Conservation (phyloP, 2,888 invertebrate species). For the Leptopterna dolabrata region DNA sequence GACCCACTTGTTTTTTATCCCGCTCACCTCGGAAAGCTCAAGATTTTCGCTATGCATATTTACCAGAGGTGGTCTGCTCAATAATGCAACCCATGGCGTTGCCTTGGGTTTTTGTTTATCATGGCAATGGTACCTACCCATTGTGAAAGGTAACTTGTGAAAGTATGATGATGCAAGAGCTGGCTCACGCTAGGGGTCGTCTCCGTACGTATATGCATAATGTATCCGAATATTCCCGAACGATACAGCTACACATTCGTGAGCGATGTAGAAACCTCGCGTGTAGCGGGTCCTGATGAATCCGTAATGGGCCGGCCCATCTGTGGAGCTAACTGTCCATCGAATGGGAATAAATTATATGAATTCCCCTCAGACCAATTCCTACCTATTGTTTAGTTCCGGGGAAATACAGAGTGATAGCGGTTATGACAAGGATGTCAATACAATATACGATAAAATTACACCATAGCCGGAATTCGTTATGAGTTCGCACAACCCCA, state of each 20-base stretch:
- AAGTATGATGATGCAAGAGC: background rate
- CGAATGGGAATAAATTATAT: background rate
- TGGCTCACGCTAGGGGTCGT: background rate
- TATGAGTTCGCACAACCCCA: background rate
- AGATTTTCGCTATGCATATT: conserved; percentile 24
- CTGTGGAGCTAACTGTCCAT: background rate
- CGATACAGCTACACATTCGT: background rate
- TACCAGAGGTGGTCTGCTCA: background rate
- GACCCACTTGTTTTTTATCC: background rate
- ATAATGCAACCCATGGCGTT: background rate
- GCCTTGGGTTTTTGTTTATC: background rate
- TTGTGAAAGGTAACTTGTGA: background rate
- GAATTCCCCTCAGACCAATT: background rate
- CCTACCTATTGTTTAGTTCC: background rate
- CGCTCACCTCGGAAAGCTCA: background rate
- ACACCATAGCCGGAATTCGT: background rate
- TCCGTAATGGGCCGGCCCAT: background rate
- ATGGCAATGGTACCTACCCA: background rate
- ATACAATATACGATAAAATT: background rate
- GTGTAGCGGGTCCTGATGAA: background rate
- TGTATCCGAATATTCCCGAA: background rate
- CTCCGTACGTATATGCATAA: background rate
- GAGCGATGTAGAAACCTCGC: background rate
- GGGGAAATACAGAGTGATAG: background rate
- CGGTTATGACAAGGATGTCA: background rate